Base-by-base conservation (phyloP, 2,113 vertebrate genomes). In the Nerophis ophidion region DNA sequence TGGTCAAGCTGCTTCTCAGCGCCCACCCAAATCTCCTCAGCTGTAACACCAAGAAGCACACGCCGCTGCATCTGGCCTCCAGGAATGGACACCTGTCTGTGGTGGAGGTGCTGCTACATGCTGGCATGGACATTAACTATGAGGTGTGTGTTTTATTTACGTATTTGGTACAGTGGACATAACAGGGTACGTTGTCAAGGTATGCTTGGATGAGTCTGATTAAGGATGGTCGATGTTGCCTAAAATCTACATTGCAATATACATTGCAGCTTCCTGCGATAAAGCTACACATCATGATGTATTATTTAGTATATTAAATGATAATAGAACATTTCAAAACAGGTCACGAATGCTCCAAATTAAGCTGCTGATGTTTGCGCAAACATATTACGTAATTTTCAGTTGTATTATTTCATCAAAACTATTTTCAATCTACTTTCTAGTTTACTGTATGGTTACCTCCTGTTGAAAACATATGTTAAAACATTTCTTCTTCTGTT, bases 91-190 rank as follows among this genome's bases (percentile, higher is more conserved):
- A 99, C 88, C 92, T 92, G 68, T 70, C 90, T 0, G 95, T 95
- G 64, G 96, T 99, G n/a, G 92, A 92, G 48, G 95, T 98, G 59
- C 91, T 99, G 64, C 89, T 99, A 51, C 90, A 92, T 5, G 91
- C 96, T 0, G 95, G 95, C 84, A 98, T 99, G 95, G 96, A 99
- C 60, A 97, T 96, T 88, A 97, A 98, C 88, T 96, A 96, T 35
- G 93, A 96, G 95, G 97, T 96, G 86, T 17, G 72, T 69, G 9
- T 34, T 47, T 26, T 44, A 2, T 57, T 0, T 36, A 7, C 19
- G 15, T 61, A 11, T 6, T 13, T 7, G 6, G 12, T 12, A 10
- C 12, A 51, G 12, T 33, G 49, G n/a, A 15, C 14, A 40, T 16
- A 44, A 5, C 10, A 57, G 44, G 15, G n/a, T 10, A 6, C 16